Conservation (phyloP, 2,797 vertebrate genomes). For the Menidia menidia region DNA sequence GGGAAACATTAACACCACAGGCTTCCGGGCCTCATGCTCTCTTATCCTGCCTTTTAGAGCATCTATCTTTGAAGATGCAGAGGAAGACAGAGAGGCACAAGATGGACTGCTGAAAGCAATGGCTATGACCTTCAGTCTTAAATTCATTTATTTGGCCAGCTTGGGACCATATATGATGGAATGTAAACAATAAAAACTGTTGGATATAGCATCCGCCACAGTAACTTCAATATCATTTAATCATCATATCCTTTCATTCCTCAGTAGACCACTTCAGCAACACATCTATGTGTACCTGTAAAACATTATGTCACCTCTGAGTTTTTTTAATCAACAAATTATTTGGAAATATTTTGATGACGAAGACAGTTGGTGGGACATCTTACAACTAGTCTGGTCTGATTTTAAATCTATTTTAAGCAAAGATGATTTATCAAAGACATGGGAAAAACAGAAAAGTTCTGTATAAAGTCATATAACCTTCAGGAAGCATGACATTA, state of each 20-base stretch:
- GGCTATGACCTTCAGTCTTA: conserved; percentile 3
- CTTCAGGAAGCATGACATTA: not conserved
- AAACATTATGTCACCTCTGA: conserved; percentile 1
- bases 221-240: not conserved
- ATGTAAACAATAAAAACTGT: conserved; percentile 9
- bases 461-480: not conserved
- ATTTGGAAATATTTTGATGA: not conserved
- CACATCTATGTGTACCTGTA: not conserved
- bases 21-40: conserved; percentile 70
- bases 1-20: conserved; percentile 75
- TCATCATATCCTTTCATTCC: not conserved
- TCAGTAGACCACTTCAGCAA: not conserved
- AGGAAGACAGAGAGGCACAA: conserved; percentile 32
- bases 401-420: too few species aligned
- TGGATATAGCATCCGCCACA: not conserved
- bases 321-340: not conserved
- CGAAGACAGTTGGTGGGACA: too few species aligned
- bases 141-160: conserved; percentile 4
- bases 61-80: conserved; percentile 55
- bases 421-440: too few species aligned
- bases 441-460: not conserved
- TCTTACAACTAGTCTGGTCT: not conserved
- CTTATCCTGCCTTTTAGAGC: conserved; percentile 57
- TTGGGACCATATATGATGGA: conserved; percentile 2
- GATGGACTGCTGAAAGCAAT: conserved; percentile 2